Evolutionary conservation across 2,888 invertebrate genomes (phyloP), one percentile per base, ranked within the genome.

Genomic region (Diarsia dahlii): DNA sequence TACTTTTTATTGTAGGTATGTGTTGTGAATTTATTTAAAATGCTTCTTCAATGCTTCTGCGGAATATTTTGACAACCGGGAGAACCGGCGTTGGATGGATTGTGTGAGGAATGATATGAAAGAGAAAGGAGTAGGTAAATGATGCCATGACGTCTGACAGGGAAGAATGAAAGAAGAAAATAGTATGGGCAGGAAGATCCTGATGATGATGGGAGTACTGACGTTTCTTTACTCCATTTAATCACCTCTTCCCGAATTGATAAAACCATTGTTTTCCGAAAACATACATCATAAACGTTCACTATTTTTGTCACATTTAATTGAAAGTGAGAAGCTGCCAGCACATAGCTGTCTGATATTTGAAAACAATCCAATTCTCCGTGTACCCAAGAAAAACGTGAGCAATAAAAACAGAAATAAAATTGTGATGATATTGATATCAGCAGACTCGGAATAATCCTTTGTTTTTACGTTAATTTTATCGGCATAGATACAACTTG

Each of bases 381-480:
- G 67, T 71, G 63, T 65, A 56, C 58, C 0, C 23, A 56, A 46
- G 48, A 72, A 81, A 81, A 70, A 81, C n/a, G 23, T 50, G 9
- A 73, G 70, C 45, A 74, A 78, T 81, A 73, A 69, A 84, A 78
- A 68, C 52, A 65, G 28, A 76, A 75, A 71, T 80, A 74, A 73
- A 79, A 45, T 45, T 79, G 68, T 72, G 86, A 80, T 80, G 74
- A 78, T 71, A 76, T 54, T 71, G 68, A 60, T 84, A 83, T 82
- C 84, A 78, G 18, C 58, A 74, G 75, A 78, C 46, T 56, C 71
- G 56, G 70, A 65, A 70, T 81, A 87, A 85, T 77, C 79, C 74
- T 69, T 80, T 81, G 84, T 80, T 76, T 85, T 78, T 76, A 85
- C 83, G 86, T 88, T 74, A 87, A 78, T 76, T 78, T 84, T 85